Conservation (phyloP, 2,113 vertebrate species). For the Upupa epops region DNA sequence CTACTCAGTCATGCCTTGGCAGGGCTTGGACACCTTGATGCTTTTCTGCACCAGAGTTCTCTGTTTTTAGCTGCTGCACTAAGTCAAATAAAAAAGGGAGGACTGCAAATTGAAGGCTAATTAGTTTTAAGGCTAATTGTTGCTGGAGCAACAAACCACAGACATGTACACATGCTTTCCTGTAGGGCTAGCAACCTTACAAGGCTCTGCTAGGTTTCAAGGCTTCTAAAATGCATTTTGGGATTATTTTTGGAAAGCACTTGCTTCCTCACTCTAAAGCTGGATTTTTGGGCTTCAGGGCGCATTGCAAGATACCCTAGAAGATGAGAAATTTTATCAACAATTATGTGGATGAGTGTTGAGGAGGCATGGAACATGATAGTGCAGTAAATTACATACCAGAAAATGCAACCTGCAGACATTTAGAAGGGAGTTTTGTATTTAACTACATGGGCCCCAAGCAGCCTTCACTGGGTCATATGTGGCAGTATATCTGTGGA, state of each 20-base stretch:
- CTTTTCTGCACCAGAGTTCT: neutral
- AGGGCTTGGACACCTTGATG: neutral
- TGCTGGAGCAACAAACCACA: neutral
- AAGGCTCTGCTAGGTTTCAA: neutral
- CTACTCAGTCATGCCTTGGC: neutral
- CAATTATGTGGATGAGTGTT: fast-evolving
- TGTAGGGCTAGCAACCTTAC: neutral
- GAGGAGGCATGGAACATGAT: neutral
- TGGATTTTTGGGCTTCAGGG: neutral
- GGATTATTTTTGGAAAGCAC: neutral
- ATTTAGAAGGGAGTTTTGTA: neutral
- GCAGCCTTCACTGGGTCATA: neutral
- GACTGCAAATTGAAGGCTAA: neutral
- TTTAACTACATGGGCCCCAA: neutral
- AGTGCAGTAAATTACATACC: neutral
- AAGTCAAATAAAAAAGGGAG: neutral
- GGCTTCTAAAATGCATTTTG: neutral
- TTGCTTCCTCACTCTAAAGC: neutral
- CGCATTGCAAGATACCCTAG: neutral
- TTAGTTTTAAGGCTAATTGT: too few relatives aligned
- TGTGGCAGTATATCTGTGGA: neutral
- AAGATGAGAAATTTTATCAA: neutral
- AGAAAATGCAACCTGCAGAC: neutral
- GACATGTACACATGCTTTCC: neutral
- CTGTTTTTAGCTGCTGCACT: neutral